phyloP scores from a whole-genome alignment of 2,797 vertebrate species.

The Gephyroberyx darwinii region DNA sequence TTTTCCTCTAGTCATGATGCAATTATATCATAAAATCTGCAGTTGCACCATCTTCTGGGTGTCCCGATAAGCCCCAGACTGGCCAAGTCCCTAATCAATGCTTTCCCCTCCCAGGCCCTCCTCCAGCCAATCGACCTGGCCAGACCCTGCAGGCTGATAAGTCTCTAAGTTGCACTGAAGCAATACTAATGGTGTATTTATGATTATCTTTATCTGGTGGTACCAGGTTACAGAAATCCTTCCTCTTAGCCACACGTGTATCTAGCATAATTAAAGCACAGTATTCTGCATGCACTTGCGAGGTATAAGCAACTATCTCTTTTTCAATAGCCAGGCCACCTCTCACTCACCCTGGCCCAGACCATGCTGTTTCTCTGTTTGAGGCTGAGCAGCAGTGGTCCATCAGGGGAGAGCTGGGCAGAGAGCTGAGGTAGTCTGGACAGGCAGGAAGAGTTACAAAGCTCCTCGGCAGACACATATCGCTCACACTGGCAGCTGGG shows the following conservation, averaged over 20 bases:
- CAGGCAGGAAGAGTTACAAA: slow-evolving; percentile 87
- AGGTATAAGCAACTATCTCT: slow-evolving; percentile 15
- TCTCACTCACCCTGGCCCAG: slow-evolving; percentile 65
- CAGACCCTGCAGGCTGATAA: slow-evolving; percentile 17
- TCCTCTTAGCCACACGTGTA: background rate
- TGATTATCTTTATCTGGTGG: slow-evolving; percentile 44
- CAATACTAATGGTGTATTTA: slow-evolving; percentile 16
- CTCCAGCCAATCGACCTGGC: background rate
- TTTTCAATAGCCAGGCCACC: slow-evolving; percentile 11
- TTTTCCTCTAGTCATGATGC: background rate
- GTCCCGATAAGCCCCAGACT: slow-evolving; percentile 11
- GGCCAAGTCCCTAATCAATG: slow-evolving; percentile 34
- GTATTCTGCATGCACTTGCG: slow-evolving; percentile 14
- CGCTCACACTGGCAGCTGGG: slow-evolving; percentile 87
- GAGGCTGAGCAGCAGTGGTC: slow-evolving; percentile 82
- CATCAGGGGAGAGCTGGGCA: slow-evolving; percentile 75
- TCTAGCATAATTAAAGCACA: slow-evolving; percentile 26
- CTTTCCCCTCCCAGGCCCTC: background rate
- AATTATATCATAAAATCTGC: slow-evolving; percentile 41
- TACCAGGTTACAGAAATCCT: slow-evolving; percentile 28
- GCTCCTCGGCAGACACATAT: slow-evolving; percentile 89
- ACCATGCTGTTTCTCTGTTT: slow-evolving; percentile 66
- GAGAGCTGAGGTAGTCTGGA: slow-evolving; percentile 82
- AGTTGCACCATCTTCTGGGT: slow-evolving; percentile 33
- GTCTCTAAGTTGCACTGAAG: slow-evolving; percentile 14